Base-by-base conservation (phyloP, 2,113 vertebrate species). In the Corydoras sp. region DNA sequence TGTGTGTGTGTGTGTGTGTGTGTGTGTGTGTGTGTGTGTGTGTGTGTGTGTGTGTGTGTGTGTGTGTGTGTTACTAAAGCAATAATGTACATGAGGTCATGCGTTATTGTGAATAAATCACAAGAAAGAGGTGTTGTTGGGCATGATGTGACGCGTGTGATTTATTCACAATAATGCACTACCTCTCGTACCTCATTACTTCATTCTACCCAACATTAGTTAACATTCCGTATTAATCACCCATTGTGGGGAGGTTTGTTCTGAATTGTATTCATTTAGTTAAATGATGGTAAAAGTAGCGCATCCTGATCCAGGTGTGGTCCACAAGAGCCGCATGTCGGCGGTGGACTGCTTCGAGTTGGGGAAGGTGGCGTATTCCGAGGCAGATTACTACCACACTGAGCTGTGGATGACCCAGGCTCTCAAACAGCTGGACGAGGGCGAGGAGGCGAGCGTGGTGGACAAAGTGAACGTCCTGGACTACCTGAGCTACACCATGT, bases 381-480 rank as follows among this genome's bases (percentile, higher is more conserved):
- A 98, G 12, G 91, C 89, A 0, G 97, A 99, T 79, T 99, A 99
- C 79, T 98, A 97, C 82, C 96, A 99, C 84, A 99, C 97, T 0
- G 96, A 97, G 82, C 89, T 98, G 24, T 99, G 97, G 97, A 99
- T 99, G 97, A 87, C 91, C 6, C 96, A 99, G 77, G 95, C 96
- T 8, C 86, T 99, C 61, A 90, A 77, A 62, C 95, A 98, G 81
- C 78, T 97, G 55, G 92, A 97, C 51, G 84, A 92, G 49, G 95
- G 93, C 35, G 94, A 97, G 79, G 92, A 93, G 82, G 95, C 95
- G 59, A 84, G 91, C 43, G 82, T 95, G 71, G 89, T 95, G 71
- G 89, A 98, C 61, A 94, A 92, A 80, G 95, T 85, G 69, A 80
- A 89, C 76, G 76, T 93, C 88, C 92, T 90, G 84, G 89, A 91